Evolutionary conservation across 2,888 invertebrate species (phyloP), one percentile per base, ranked within the genome.

Genomic region (Zele albiditarsus): DNA sequence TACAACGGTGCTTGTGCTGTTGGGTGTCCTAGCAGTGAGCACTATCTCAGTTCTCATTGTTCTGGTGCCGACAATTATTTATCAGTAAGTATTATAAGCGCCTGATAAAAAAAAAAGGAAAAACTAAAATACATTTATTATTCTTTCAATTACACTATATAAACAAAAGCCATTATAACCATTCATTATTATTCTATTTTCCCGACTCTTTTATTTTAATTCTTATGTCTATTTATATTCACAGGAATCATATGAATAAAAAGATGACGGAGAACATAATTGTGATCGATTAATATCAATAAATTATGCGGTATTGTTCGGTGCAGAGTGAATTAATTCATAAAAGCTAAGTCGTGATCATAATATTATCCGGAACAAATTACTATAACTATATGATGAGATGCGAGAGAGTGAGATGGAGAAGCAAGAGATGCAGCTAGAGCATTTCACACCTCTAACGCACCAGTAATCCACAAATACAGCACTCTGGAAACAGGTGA

Each of bases 81-180:
- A 81, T 53, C 65, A 80, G 83, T 84, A 72, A 82, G 82, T 81
- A 79, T 70, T 31, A 27, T 23, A 38, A 14, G 12, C 20, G 23
- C 20, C 20, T 20, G 4, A 53, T 53, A n/a, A 53, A 53, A 53
- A 12, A 12, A 20, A 8, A 20, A 20, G 20, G 16, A 20, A 53
- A 10, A n/a, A 23, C 1, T 20, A n/a, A 53, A n/a, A 20, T 20
- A 20, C 20, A 20, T 20, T 53, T 20, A n/a, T 20, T 38, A 8
- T 25, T 62, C 12, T 20, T 20, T 53, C 4, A 53, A 53, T 53
- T 46, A n/a, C 4, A 46, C n/a, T n/a, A 0, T 4, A 46, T 46
- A 46, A n/a, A 46, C n/a, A 46, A 46, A 12, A n/a, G n/a, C 16
- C 4, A 28, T 8, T 60, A n/a, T 28, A 12, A 27, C 25, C 16